A percentile compares a stretch with the other conserved stretches of the same genome.
phyloP scores from a whole-genome alignment of 2,888 invertebrate species.

The Oscheius onirici region DNA sequence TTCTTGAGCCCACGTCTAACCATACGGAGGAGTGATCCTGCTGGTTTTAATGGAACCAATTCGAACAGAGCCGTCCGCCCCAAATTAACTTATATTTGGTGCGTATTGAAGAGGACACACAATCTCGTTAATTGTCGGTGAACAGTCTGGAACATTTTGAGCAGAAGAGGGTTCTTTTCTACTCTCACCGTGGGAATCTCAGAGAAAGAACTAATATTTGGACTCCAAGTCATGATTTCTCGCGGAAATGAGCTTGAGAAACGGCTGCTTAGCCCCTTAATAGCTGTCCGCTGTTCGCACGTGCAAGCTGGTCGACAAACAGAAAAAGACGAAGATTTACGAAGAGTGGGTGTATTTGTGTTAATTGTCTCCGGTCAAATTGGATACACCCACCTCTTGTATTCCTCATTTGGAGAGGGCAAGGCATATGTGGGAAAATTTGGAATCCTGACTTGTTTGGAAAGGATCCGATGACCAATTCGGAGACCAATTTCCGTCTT shows the following conservation, averaged over 20 bases:
- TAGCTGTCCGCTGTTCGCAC: slow-evolving; percentile 10
- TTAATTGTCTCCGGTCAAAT: background rate
- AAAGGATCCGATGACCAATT: slow-evolving; percentile 24
- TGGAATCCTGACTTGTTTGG: slow-evolving; percentile 21
- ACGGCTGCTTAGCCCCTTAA: background rate
- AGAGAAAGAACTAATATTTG: background rate
- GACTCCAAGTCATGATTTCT: background rate
- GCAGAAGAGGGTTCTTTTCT: background rate
- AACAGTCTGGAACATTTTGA: background rate
- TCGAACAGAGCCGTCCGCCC: slow-evolving; percentile 7
- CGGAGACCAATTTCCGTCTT: slow-evolving; percentile 11
- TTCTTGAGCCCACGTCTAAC: background rate
- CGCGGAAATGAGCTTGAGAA: background rate
- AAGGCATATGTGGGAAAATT: no score
- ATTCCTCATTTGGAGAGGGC: background rate
- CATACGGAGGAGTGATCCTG: background rate
- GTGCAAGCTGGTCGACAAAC: background rate
- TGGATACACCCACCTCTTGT: background rate
- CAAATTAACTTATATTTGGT: slow-evolving; percentile 33
- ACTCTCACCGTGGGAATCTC: background rate
- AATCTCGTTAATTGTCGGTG: no score
- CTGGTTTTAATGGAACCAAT: slow-evolving; percentile 28
- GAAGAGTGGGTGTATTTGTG: background rate
- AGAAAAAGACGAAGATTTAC: background rate
- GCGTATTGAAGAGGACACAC: no score